Evolutionary conservation across 2,888 invertebrate species (phyloP).

Genomic region (Taenaris catops): DNA sequence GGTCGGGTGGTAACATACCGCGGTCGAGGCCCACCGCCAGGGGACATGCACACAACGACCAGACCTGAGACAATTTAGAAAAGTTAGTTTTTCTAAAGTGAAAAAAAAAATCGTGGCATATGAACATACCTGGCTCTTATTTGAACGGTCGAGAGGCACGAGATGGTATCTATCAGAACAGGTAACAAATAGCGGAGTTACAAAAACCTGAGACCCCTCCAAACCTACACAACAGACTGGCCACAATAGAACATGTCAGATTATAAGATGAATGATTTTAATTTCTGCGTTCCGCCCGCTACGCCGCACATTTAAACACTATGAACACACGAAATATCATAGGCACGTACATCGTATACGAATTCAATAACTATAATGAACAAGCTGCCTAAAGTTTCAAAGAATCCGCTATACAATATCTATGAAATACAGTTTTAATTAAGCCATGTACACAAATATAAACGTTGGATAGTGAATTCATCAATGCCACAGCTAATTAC

Average conservation of each 20-base stretch:
- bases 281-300: slow-evolving; percentile 35
- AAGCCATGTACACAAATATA: slow-evolving; percentile 36
- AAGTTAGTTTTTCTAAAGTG: too few relatives aligned
- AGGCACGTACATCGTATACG: not conserved
- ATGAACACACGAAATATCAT: slow-evolving; percentile 8
- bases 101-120: slow-evolving; percentile 21
- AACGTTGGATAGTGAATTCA: slow-evolving; percentile 56
- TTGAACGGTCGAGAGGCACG: slow-evolving; percentile 16
- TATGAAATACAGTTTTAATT: slow-evolving; percentile 38
- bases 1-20: too few relatives aligned
- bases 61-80: too few relatives aligned
- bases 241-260: slow-evolving; percentile 74
- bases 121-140: slow-evolving; percentile 20
- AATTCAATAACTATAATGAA: slow-evolving; percentile 4
- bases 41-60: too few relatives aligned
- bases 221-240: slow-evolving; percentile 38
- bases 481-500: slow-evolving; percentile 69
- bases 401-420: slow-evolving; percentile 9
- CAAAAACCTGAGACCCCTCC: slow-evolving; percentile 31
- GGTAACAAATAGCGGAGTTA: slow-evolving; percentile 30
- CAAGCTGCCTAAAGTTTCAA: slow-evolving; percentile 34
- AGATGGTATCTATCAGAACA: slow-evolving; percentile 27
- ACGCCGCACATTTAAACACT: slow-evolving; percentile 11
- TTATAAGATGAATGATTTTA: slow-evolving; percentile 75
- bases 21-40: too few relatives aligned